These are phyloP conservation scores for Takifugu rubripes DNA, from an alignment of 2,797 vertebrate species.

Conservation along the genomic window DNA sequence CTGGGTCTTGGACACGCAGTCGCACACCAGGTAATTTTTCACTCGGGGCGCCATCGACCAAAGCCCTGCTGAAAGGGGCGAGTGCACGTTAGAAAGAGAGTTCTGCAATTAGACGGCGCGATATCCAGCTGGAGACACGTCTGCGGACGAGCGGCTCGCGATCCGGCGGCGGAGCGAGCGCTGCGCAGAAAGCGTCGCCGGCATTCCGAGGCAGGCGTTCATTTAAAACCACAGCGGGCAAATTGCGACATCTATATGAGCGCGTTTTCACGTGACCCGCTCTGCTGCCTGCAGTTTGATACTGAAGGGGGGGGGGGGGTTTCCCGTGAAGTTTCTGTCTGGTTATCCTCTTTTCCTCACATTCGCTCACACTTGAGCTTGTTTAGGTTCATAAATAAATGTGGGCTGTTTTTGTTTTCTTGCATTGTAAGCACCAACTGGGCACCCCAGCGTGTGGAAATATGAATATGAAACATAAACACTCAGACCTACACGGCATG, in stretches of 20 bases:
- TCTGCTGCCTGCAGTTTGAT: conserved; percentile 21
- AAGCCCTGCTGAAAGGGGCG: conserved; percentile 9
- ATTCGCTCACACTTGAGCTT: too few relatives aligned
- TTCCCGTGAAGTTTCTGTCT: neutral
- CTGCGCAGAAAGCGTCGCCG: conserved; percentile 21
- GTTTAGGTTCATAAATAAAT: too few relatives aligned
- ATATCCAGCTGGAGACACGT: conserved; percentile 6
- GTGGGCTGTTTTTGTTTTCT: too few relatives aligned
- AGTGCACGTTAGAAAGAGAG: conserved; percentile 29
- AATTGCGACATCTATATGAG: conserved; percentile 66
- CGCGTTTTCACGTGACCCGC: conserved; percentile 51
- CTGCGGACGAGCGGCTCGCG: conserved; percentile 8
- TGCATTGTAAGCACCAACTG: too few relatives aligned
- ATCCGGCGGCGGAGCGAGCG: conserved; percentile 23
- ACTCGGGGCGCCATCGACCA: conserved; percentile 46
- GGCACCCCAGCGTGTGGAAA: too few relatives aligned
- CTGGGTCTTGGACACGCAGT: conserved; percentile 63
- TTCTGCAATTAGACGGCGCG: conserved; percentile 14
- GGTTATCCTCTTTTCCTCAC: too few relatives aligned
- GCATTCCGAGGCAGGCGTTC: conserved; percentile 42
- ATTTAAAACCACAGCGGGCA: conserved; percentile 61
- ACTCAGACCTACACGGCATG: too few relatives aligned
- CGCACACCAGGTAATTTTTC: conserved; percentile 51
- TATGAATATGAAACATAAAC: too few relatives aligned
- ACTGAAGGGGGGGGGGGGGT: neutral